phyloP scores from a whole-genome alignment of 2,888 invertebrate species.

The Prionchulus punctatus region DNA sequence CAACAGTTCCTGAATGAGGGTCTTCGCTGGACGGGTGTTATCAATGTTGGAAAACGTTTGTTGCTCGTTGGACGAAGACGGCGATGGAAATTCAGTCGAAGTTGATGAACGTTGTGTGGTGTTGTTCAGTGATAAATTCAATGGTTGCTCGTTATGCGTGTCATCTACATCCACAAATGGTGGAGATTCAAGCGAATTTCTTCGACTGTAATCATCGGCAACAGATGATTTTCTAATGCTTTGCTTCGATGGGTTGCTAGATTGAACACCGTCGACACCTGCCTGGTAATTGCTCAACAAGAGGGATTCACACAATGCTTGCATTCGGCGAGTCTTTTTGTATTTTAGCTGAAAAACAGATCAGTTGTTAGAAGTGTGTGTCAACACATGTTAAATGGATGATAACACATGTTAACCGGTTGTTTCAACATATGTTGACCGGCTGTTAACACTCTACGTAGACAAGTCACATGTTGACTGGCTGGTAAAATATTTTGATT shows the following conservation, averaged over 20 bases:
- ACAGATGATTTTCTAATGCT: no score
- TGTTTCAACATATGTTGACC: no score
- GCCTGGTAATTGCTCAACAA: neutral
- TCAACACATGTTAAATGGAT: no score
- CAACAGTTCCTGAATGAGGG: constrained; percentile 47
- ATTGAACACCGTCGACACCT: neutral
- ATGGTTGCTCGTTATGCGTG: no score
- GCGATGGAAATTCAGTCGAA: no score
- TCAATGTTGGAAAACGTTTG: neutral
- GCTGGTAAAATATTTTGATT: no score
- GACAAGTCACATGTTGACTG: no score
- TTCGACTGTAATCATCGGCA: neutral
- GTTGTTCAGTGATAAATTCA: neutral
- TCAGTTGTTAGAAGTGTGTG: no score
- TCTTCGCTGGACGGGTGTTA: constrained; percentile 5
- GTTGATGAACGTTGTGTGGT: neutral
- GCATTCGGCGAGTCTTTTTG: constrained; percentile 51
- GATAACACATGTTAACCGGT: no score
- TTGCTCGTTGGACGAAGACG: neutral
- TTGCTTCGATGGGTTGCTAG: neutral
- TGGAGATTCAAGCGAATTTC: no score
- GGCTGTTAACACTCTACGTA: no score
- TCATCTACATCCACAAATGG: no score
- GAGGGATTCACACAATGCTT: constrained; percentile 27
- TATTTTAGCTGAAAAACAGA: constrained; percentile 65